phyloP scores from a whole-genome alignment of 2,888 invertebrate species.

The Machimus atricapillus region DNA sequence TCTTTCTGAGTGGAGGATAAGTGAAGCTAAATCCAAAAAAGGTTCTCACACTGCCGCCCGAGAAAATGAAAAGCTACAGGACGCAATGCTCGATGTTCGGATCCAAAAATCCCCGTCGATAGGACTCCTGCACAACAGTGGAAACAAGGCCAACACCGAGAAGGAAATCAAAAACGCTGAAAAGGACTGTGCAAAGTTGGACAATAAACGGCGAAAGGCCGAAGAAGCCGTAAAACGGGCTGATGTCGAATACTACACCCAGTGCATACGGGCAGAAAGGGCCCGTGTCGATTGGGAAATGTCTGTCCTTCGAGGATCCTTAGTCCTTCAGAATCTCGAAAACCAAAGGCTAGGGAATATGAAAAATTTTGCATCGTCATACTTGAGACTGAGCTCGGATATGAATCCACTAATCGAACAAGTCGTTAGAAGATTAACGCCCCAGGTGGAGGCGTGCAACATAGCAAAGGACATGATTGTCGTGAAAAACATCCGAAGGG shows the following conservation, averaged over 20 bases:
- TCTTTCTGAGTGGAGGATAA: constrained; percentile 83
- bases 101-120: constrained; percentile 62
- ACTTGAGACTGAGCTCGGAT: constrained; percentile 71
- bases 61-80: constrained; percentile 91
- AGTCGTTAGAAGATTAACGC: constrained; percentile 62
- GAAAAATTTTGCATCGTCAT: constrained; percentile 73
- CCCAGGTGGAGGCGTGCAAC: constrained; percentile 59
- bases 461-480: constrained; percentile 60
- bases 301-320: constrained; percentile 84
- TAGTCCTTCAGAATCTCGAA: constrained; percentile 86
- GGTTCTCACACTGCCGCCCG: constrained; percentile 85
- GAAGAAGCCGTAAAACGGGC: constrained; percentile 90
- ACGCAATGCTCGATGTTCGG: constrained; percentile 70
- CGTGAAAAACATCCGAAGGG: constrained; percentile 60
- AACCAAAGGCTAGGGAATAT: constrained; percentile 86
- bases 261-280: constrained; percentile 88
- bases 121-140: constrained; percentile 50
- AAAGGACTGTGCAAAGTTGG: constrained; percentile 77
- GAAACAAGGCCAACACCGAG: constrained; percentile 58
- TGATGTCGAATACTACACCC: constrained; percentile 91
- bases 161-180: constrained; percentile 66
- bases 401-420: constrained; percentile 81
- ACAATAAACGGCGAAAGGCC: constrained; percentile 86
- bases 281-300: constrained; percentile 92
- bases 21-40: constrained; percentile 89